Evolutionary conservation across 2,888 invertebrate genomes (phyloP).

Genomic region (Hydrotaea cyrtoneurina): DNA sequence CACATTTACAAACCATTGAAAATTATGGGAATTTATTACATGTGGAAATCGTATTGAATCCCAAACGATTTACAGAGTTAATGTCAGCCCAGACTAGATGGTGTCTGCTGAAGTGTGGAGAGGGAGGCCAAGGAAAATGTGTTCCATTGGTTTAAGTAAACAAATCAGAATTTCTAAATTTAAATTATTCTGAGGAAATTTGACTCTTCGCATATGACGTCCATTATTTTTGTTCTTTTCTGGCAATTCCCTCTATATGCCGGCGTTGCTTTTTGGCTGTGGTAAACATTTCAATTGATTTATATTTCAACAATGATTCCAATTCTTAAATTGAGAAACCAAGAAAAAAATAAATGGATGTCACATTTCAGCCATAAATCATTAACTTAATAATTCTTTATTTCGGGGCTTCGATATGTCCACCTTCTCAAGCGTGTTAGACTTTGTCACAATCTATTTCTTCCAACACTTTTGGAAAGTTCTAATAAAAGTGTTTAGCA

Average conservation of each 20-base stretch:
- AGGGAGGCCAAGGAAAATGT: not conserved
- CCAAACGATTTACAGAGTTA: slow-evolving; percentile 8
- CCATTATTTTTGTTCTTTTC: not conserved
- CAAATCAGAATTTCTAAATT: not conserved
- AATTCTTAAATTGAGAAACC: not conserved
- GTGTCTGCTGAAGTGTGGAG: not conserved
- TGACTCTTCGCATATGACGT: not conserved
- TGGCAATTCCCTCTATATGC: no score
- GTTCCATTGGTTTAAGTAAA: not conserved
- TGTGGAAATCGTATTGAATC: not conserved
- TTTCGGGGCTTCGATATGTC: not conserved
- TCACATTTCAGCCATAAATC: not conserved
- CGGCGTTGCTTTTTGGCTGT: no score
- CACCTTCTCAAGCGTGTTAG: no score
- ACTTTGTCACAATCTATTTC: no score
- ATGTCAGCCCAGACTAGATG: not conserved
- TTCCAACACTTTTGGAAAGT: no score
- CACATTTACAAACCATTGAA: slow-evolving; percentile 11
- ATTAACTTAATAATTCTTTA: not conserved
- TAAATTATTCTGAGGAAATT: not conserved
- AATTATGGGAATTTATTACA: slow-evolving; percentile 21
- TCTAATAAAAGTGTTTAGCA: not conserved
- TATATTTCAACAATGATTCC: no score
- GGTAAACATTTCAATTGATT: no score
- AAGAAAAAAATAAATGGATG: not conserved